Percentiles rank a stretch among this genome's conserved stretches.
Conservation (phyloP, 2,113 vertebrate genomes). For the Solenodon paradoxus region DNA sequence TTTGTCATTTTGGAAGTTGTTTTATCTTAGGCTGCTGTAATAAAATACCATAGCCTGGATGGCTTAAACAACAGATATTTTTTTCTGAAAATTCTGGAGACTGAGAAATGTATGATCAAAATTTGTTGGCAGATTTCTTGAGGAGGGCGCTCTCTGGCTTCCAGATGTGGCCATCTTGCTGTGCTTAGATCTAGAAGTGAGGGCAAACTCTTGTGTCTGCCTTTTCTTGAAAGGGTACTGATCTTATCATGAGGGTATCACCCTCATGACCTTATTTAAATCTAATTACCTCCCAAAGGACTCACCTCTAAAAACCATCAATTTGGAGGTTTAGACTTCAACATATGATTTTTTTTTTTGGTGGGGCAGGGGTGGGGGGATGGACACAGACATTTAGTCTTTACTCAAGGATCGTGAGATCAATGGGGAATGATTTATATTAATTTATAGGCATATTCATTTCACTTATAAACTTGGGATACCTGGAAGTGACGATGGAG, state of each 20-base stretch:
- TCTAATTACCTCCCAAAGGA: not conserved
- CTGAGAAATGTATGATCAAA: not conserved
- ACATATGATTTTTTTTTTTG: not conserved
- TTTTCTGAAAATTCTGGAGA: not conserved
- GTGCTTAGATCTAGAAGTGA: too few relatives aligned
- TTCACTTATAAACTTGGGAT: not conserved
- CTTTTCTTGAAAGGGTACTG: not conserved
- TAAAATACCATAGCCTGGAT: not conserved
- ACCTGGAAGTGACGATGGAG: not conserved
- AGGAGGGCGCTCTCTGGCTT: not conserved
- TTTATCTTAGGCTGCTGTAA: not conserved
- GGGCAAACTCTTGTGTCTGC: too few relatives aligned
- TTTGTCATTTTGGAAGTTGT: not conserved
- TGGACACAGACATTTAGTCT: not conserved
- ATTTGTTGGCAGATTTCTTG: not conserved
- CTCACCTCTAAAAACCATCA: not conserved
- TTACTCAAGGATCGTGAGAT: not conserved
- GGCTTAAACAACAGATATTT: not conserved
- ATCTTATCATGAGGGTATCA: not conserved
- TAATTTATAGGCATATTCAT: not conserved
- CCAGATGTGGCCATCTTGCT: not conserved
- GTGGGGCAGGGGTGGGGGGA: too few relatives aligned
- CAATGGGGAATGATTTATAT: not conserved
- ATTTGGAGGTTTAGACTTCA: not conserved
- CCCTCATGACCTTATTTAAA: not conserved